These are phyloP conservation scores for Plutella xylostella DNA, from an alignment of 2,888 invertebrate species.

Conservation along the genomic window DNA sequence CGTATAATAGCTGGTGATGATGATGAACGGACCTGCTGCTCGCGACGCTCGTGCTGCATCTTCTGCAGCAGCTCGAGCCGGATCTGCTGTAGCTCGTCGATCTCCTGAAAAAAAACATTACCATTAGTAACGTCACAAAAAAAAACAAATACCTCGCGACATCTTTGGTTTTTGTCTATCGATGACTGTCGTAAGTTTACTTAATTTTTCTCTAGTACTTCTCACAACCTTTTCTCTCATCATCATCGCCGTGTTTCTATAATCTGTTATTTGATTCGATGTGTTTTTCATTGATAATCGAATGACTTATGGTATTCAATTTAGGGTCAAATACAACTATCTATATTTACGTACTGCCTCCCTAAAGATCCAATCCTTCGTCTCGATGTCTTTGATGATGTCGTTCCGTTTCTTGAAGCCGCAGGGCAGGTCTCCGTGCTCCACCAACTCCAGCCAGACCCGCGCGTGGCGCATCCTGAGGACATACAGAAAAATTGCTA, in stretches of 20 bases:
- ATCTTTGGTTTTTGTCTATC: no score
- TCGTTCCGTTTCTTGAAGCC: conserved; percentile 70
- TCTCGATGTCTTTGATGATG: conserved; percentile 84
- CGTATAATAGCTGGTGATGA: no score
- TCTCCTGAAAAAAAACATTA: conserved; percentile 71
- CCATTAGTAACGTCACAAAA: not conserved
- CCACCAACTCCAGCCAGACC: conserved; percentile 42
- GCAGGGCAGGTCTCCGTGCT: conserved; percentile 34
- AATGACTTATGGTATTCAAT: not conserved
- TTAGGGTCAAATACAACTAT: not conserved
- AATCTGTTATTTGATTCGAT: not conserved
- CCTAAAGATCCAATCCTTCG: conserved; percentile 85
- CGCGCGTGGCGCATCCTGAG: conserved; percentile 56
- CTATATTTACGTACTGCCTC: conserved; percentile 70
- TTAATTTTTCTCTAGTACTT: not conserved
- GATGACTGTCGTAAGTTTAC: no score
- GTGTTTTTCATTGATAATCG: not conserved
- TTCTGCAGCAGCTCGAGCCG: conserved; percentile 77
- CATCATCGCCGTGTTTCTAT: not conserved
- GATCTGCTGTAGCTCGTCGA: conserved; percentile 77
- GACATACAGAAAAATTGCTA: not conserved
- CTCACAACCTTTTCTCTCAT: not conserved
- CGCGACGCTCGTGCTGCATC: conserved; percentile 66
- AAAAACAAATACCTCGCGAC: not conserved
- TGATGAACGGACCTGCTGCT: no score